These are phyloP conservation scores for Diaperis boleti DNA, from an alignment of 2,888 invertebrate genomes.

Conservation along the genomic window DNA sequence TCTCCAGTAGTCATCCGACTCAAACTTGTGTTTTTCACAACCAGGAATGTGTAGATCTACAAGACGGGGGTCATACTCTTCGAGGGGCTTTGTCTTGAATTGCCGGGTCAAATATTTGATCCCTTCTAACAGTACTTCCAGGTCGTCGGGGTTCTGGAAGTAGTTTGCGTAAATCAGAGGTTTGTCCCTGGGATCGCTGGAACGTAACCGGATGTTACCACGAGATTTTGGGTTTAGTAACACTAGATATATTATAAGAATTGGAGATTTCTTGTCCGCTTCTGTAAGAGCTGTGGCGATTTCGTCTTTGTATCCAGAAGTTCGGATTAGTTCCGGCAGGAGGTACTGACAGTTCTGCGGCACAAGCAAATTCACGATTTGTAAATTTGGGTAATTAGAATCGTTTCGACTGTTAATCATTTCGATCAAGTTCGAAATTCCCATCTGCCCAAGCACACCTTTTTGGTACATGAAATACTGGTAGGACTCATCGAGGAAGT, in stretches of 20 bases:
- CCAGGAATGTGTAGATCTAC: constrained; percentile 64
- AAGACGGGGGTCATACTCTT: constrained; percentile 60
- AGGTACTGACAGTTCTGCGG: constrained; percentile 57
- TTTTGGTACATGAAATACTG: constrained; percentile 67
- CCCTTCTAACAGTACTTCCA: constrained; percentile 68
- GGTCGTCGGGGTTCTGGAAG: constrained; percentile 70
- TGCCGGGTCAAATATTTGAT: constrained; percentile 64
- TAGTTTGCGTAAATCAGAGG: constrained; percentile 76
- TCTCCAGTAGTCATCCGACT: constrained; percentile 68
- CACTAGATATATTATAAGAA: constrained; percentile 41
- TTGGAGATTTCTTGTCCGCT: constrained; percentile 36
- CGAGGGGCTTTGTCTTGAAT: constrained; percentile 64
- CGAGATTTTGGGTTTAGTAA: constrained; percentile 67
- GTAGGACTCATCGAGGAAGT: constrained; percentile 56
- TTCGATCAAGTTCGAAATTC: constrained; percentile 64
- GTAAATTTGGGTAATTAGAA: constrained; percentile 68
- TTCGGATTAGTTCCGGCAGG: constrained; percentile 36
- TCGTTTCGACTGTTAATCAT: constrained; percentile 68
- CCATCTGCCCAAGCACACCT: constrained; percentile 67
- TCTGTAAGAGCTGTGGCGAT: constrained; percentile 38
- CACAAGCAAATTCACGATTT: constrained; percentile 56
- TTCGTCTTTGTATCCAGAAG: constrained; percentile 57
- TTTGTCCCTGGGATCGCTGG: constrained; percentile 70
- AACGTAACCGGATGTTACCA: constrained; percentile 69
- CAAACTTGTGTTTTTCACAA: constrained; percentile 64